Evolutionary conservation across 1,140 invertebrate genomes (phyloP).

Genomic region (Epicauta chinensis): DNA sequence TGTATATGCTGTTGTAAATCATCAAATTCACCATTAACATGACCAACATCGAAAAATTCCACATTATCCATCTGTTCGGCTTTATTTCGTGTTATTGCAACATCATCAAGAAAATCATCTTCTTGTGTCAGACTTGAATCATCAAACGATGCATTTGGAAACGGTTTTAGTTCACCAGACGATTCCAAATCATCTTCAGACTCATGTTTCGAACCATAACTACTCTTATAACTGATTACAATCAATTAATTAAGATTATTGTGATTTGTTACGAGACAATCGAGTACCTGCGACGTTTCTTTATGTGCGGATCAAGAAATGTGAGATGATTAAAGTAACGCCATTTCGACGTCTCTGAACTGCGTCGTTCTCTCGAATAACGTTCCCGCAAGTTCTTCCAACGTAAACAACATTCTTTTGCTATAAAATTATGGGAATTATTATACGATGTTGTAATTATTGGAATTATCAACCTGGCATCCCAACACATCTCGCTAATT

Average conservation of each 20-base stretch:
- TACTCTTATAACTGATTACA: neutral
- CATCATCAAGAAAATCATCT: neutral
- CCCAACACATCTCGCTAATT: constrained; percentile 13
- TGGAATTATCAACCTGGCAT: constrained; percentile 18
- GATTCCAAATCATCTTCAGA: neutral
- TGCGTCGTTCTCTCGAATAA: constrained; percentile 19
- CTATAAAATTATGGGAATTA: no score
- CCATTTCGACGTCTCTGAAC: constrained; percentile 9
- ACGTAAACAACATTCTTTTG: constrained; percentile 16
- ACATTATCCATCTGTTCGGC: constrained; percentile 2
- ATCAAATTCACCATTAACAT: no score
- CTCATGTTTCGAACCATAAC: neutral
- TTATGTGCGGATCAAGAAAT: constrained; percentile 21
- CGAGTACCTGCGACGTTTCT: constrained; percentile 8
- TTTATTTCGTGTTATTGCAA: neutral
- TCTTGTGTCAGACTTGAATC: neutral
- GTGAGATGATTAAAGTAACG: constrained; percentile 17
- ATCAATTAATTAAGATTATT: no score
- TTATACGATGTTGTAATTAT: no score
- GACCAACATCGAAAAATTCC: constrained; percentile 7
- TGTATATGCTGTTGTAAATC: no score
- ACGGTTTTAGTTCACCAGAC: neutral
- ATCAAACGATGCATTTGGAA: neutral
- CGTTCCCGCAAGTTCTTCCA: constrained; percentile 21
- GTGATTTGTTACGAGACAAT: neutral